A percentile compares a stretch with the other conserved stretches of the same genome.
Evolutionary conservation across 2,113 vertebrate species (phyloP).

Genomic region (Ameiurus melas): DNA sequence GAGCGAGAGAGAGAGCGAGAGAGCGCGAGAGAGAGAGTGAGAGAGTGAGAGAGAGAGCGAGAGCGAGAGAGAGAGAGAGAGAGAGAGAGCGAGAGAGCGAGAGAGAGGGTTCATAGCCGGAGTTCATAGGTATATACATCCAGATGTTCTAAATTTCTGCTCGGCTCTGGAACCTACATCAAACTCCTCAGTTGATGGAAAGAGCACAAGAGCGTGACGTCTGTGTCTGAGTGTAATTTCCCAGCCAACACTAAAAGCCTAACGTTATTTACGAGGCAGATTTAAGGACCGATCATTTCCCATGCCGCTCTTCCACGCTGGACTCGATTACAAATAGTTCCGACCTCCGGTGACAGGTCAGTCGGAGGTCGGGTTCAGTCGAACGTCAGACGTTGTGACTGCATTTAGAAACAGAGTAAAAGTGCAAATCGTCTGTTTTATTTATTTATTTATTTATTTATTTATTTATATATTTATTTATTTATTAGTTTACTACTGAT

Average conservation of each 20-base stretch:
- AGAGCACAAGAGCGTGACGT: constrained; percentile 15
- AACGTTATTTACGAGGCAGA: neutral
- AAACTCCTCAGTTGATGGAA: neutral
- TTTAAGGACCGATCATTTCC: neutral
- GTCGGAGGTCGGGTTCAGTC: neutral
- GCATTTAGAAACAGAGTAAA: neutral
- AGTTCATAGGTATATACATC: neutral
- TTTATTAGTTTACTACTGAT: neutral
- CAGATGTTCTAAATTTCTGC: neutral
- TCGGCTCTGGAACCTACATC: neutral
- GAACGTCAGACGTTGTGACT: too few relatives aligned
- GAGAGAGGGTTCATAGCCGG: neutral
- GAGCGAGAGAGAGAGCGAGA: neutral
- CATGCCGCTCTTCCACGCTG: neutral
- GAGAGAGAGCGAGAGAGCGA: neutral
- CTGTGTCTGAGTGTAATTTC: neutral
- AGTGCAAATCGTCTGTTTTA: neutral
- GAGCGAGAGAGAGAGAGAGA: neutral
- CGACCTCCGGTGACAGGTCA: neutral
- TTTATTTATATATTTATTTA: too few relatives aligned
- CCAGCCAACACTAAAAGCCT: neutral
- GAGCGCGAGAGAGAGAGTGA: too few relatives aligned
- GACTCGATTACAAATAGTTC: neutral
- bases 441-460: too few relatives aligned
- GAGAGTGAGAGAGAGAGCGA: neutral